Conservation (phyloP, 2,888 invertebrate genomes). For the Sturmia bella region DNA sequence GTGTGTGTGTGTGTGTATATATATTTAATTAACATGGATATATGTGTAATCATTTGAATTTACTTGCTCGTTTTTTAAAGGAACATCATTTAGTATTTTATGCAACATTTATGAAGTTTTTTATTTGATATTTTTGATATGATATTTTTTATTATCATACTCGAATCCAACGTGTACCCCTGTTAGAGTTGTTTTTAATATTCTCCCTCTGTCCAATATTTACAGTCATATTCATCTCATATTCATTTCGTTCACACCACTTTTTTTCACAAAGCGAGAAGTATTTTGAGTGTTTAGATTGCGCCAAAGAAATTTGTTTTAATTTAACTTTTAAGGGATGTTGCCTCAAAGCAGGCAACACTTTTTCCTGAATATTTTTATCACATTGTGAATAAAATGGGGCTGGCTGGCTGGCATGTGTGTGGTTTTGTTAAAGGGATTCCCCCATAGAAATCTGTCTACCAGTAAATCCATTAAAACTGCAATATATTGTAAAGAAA, state of each 20-base stretch:
- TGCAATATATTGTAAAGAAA: conserved; percentile 24
- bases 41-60: not conserved
- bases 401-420: not conserved
- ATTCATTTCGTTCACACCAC: conserved; percentile 9
- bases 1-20: not conserved
- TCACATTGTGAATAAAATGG: not conserved
- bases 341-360: conserved; percentile 24
- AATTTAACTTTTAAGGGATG: conserved; percentile 59
- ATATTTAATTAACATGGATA: no score
- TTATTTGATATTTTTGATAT: conserved; percentile 66
- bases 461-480: conserved; percentile 50
- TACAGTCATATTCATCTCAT: not conserved
- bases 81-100: not conserved
- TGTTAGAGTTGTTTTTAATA: conserved; percentile 39
- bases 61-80: not conserved
- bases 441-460: conserved; percentile 51
- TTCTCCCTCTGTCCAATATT: not conserved
- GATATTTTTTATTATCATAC: conserved; percentile 61
- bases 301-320: conserved; percentile 42
- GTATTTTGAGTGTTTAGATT: conserved; percentile 33
- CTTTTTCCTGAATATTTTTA: conserved; percentile 20
- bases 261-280: conserved; percentile 15
- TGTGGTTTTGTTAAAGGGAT: conserved; percentile 9
- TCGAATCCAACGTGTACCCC: conserved; percentile 52
- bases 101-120: conserved; percentile 29